Percentiles rank a stretch among this genome's conserved stretches.
Evolutionary conservation across 1,140 invertebrate genomes (phyloP).

Genomic region (Manduca sexta): DNA sequence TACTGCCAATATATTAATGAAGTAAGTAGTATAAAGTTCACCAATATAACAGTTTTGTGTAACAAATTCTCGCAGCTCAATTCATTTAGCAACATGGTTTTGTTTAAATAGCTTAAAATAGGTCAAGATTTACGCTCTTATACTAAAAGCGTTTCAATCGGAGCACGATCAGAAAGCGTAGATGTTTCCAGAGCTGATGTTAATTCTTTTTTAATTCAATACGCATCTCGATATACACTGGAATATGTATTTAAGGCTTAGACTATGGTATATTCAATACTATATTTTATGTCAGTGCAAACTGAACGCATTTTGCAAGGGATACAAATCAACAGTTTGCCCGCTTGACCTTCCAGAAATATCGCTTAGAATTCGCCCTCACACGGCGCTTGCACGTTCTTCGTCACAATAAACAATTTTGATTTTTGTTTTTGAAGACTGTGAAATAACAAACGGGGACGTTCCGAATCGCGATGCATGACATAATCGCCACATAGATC

Average conservation of each 20-base stretch:
- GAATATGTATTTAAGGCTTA: no score
- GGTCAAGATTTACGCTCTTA: slow-evolving; percentile 34
- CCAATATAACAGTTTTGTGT: no score
- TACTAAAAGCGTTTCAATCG: slow-evolving; percentile 30
- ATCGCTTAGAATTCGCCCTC: slow-evolving; percentile 19
- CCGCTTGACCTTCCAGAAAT: slow-evolving; percentile 50
- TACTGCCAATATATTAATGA: no score
- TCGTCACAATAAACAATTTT: slow-evolving; percentile 35
- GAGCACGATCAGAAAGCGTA: slow-evolving; percentile 20
- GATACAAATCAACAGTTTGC: slow-evolving; percentile 9
- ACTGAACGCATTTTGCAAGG: neutral
- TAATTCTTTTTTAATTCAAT: slow-evolving; percentile 1
- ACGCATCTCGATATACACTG: no score
- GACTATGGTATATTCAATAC: neutral
- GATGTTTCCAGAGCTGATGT: slow-evolving; percentile 17
- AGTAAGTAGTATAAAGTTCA: no score
- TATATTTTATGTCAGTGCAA: neutral
- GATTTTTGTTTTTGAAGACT: slow-evolving; percentile 31
- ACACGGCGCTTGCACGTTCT: slow-evolving; percentile 14
- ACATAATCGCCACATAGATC: slow-evolving; percentile 67
- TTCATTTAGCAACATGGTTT: no score
- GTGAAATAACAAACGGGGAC: slow-evolving; percentile 42
- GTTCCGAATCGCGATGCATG: slow-evolving; percentile 51
- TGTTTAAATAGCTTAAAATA: slow-evolving; percentile 12
- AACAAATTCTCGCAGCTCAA: no score